These are phyloP conservation scores for Xerus rutilus DNA, from an alignment of 2,797 vertebrate genomes.

Conservation along the genomic window DNA sequence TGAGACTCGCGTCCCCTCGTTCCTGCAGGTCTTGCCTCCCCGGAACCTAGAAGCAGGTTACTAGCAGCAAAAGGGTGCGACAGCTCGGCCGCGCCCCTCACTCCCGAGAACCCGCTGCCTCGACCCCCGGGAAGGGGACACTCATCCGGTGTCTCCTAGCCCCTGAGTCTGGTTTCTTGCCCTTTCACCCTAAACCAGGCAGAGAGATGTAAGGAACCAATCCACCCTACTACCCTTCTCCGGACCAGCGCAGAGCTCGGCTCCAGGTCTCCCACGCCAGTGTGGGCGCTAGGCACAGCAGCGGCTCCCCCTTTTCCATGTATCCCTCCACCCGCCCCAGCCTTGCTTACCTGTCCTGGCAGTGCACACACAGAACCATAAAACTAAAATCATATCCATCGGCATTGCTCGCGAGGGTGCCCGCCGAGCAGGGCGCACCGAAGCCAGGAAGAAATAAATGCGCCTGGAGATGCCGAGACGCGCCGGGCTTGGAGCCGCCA, in stretches of 20 bases:
- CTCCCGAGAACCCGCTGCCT: not conserved
- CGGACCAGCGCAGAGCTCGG: not conserved
- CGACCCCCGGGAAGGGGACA: not conserved
- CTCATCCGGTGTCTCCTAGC: not conserved
- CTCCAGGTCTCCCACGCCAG: not conserved
- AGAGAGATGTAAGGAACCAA: not conserved
- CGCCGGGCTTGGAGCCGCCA: constrained; percentile 56
- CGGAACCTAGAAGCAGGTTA: not conserved
- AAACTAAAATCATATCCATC: constrained; percentile 85
- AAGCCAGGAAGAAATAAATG: constrained; percentile 23
- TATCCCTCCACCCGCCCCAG: not conserved
- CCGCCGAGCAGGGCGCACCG: constrained; percentile 51
- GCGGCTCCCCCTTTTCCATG: not conserved
- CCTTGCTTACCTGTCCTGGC: constrained; percentile 86
- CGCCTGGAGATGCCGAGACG: not conserved
- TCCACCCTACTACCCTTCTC: not conserved
- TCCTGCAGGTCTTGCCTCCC: not conserved
- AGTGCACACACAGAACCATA: constrained; percentile 86
- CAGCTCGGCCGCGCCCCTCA: constrained; percentile 66
- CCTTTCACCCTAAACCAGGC: not conserved
- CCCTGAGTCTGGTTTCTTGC: not conserved
- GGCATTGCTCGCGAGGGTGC: constrained; percentile 74
- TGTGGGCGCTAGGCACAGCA: not conserved
- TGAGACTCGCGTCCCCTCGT: not conserved
- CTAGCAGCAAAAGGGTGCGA: not conserved